Conservation (phyloP, 2,113 vertebrate genomes). For the Leiothrix lutea region DNA sequence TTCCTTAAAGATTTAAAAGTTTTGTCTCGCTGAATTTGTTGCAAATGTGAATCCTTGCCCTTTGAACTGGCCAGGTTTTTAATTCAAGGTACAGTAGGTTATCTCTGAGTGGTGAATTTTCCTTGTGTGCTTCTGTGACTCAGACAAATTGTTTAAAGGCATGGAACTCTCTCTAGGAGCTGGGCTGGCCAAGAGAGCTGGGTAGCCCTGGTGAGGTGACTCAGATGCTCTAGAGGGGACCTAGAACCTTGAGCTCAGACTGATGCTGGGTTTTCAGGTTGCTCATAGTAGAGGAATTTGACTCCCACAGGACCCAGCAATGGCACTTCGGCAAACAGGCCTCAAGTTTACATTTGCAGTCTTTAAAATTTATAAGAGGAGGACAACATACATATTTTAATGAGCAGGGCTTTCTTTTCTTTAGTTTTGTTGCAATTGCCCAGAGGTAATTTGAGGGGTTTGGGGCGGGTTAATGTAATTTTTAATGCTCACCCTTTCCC, state of each 20-base stretch:
- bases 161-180: fast-evolving
- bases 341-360: background rate
- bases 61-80: background rate
- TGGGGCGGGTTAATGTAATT: background rate
- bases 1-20: background rate
- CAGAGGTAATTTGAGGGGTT: background rate
- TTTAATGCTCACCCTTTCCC: background rate
- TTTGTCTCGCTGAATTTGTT: background rate
- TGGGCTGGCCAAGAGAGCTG: background rate
- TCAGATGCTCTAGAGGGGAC: background rate
- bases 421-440: background rate
- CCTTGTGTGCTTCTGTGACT: background rate
- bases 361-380: background rate
- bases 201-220: background rate
- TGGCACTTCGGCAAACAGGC: background rate
- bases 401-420: background rate
- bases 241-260: fast-evolving
- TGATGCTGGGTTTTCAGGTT: background rate
- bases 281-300: no score
- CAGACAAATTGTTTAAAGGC: background rate
- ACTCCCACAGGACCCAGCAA: background rate
- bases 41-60: background rate
- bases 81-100: fast-evolving
- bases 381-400: background rate
- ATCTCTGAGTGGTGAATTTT: background rate